Percentiles rank a stretch among this genome's conserved stretches.
Conservation (phyloP, 2,113 vertebrate species). For the Nothobranchius kuhntae region DNA sequence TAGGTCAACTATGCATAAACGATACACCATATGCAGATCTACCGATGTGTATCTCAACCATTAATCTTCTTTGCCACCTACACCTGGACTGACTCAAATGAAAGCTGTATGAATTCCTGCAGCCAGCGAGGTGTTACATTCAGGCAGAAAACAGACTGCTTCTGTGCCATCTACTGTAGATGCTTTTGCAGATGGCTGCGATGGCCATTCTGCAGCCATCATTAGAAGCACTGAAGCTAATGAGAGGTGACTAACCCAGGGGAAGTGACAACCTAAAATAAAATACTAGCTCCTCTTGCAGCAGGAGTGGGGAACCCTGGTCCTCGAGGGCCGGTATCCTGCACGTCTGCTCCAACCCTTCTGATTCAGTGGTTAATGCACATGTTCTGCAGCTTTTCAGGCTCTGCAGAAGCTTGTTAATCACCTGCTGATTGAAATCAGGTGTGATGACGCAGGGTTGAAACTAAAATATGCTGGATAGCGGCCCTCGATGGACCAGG, state of each 20-base stretch:
- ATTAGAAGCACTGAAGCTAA: conserved; percentile 37
- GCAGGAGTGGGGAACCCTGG: too few relatives aligned
- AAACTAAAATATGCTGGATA: too few relatives aligned
- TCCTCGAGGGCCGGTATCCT: too few relatives aligned
- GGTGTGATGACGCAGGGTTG: too few relatives aligned
- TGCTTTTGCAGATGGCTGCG: conserved; percentile 10
- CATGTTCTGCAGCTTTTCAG: too few relatives aligned
- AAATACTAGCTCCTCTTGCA: not conserved
- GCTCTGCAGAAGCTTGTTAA: too few relatives aligned
- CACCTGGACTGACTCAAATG: not conserved
- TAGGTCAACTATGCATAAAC: not conserved
- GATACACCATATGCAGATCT: too few relatives aligned
- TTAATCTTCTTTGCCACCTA: not conserved
- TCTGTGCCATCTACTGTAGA: not conserved
- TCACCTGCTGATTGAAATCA: too few relatives aligned
- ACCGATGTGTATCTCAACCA: not conserved
- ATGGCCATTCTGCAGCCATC: conserved; percentile 11
- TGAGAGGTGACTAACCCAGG: conserved; percentile 22
- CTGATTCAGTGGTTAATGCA: too few relatives aligned
- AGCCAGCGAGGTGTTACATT: not conserved
- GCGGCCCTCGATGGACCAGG: too few relatives aligned
- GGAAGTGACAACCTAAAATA: conserved; percentile 14
- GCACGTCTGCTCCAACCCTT: too few relatives aligned
- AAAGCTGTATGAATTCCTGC: not conserved
- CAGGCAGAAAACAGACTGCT: conserved; percentile 2